A percentile compares a stretch with the other conserved stretches of the same genome.
Evolutionary conservation across 2,797 vertebrate species (phyloP).

Genomic region (Acanthurus lineatus): DNA sequence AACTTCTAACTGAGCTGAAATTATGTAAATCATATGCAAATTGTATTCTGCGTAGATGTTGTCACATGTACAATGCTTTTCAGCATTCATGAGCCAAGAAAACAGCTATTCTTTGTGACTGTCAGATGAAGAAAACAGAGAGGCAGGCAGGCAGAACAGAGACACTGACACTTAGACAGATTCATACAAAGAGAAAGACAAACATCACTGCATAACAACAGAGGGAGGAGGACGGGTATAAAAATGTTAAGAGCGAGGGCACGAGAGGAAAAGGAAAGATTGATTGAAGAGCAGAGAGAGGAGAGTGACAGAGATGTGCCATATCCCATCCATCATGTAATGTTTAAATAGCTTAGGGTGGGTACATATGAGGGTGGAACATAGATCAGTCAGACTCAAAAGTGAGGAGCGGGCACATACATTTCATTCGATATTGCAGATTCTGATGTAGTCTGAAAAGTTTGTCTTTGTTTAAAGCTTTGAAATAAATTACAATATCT

Average conservation of each 20-base stretch:
- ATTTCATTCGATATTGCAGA: neutral
- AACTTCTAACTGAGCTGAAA: conserved; percentile 45
- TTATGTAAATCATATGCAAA: conserved; percentile 73
- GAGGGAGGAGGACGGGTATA: conserved; percentile 34
- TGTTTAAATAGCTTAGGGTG: conserved; percentile 70
- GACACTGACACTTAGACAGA: conserved; percentile 62
- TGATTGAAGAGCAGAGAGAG: conserved; percentile 59
- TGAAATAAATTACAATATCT: conserved; percentile 6
- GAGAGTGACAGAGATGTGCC: conserved; percentile 58
- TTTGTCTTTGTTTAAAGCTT: conserved; percentile 26
- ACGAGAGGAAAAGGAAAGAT: conserved; percentile 39
- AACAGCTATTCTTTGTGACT: conserved; percentile 62
- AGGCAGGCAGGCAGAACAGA: conserved; percentile 65
- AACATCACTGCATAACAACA: conserved; percentile 42
- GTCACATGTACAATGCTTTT: conserved; percentile 56
- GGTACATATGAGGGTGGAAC: conserved; percentile 49
- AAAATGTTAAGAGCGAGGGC: conserved; percentile 51
- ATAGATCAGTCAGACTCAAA: conserved; percentile 57
- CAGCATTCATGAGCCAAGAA: conserved; percentile 56
- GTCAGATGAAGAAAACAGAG: conserved; percentile 64
- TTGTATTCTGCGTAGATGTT: conserved; percentile 41
- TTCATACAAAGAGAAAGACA: conserved; percentile 60
- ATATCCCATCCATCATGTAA: conserved; percentile 69
- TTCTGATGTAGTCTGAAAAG: conserved; percentile 28
- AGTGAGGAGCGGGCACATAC: conserved; percentile 35